phyloP scores from a whole-genome alignment of 2,797 vertebrate genomes.

The Triplophysa yarkandensis region DNA sequence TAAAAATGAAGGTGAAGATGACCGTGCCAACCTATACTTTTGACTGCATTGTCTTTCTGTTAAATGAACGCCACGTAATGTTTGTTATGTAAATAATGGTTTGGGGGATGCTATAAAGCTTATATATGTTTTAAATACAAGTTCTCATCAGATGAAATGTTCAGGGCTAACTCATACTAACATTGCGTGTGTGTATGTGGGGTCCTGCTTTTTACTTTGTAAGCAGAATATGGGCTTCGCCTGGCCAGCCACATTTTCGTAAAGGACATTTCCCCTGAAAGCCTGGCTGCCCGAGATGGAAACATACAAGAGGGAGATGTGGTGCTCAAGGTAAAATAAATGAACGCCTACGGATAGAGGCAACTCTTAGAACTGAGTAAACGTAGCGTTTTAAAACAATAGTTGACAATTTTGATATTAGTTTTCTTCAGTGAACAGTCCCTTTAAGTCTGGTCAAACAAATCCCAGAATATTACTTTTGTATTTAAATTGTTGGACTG shows the following conservation, averaged over 20 bases:
- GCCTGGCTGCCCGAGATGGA: conserved; percentile 95
- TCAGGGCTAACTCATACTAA: conserved; percentile 49
- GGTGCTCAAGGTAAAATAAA: conserved; percentile 89
- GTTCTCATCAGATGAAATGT: background rate
- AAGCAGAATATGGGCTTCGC: conserved; percentile 97
- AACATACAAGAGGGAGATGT: conserved; percentile 99
- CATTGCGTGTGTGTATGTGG: conserved; percentile 70
- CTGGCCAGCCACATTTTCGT: conserved; percentile 99
- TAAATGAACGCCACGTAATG: background rate
- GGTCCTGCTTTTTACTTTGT: conserved; percentile 77
- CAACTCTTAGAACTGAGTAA: too few relatives aligned
- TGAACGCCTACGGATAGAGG: background rate
- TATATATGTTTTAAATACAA: background rate
- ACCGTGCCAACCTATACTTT: conserved; percentile 63
- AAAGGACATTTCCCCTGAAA: conserved; percentile 99
- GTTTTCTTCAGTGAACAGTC: background rate
- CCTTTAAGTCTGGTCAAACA: too few relatives aligned
- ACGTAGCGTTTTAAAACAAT: background rate
- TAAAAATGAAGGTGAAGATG: conserved; percentile 95
- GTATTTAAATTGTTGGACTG: background rate
- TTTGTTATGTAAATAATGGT: too few relatives aligned
- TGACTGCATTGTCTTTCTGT: background rate
- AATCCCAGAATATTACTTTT: too few relatives aligned
- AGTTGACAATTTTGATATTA: background rate
- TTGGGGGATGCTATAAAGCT: too few relatives aligned